Evolutionary conservation across 2,888 invertebrate species (phyloP), one percentile per base, ranked within the genome.

Genomic region (Cephus rjabovi): DNA sequence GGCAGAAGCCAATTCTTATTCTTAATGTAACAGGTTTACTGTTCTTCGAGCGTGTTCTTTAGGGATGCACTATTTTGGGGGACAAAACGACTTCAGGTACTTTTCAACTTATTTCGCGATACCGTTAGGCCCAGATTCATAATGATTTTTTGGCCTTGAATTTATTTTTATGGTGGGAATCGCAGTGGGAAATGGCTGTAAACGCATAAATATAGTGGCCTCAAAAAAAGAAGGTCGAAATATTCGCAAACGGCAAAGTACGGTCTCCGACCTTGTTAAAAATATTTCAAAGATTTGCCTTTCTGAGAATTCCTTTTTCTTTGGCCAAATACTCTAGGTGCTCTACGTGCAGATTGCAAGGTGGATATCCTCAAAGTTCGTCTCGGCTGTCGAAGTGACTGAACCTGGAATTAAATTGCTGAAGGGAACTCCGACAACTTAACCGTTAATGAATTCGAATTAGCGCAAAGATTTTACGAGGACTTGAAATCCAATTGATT

Each of bases 191-290:
- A 33, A 34, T 71, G 71, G 76, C 75, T 80, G 83, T 87, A 86
- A 88, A 87, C 76, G 78, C 85, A 86, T 86, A 88, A 88, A 88
- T 86, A 83, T 15, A 56, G n/a, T 40, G 35, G 34, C 23, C 15
- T 76, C 56, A n/a, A 73, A 70, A 69, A 73, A 79, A 80, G 80
- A 83, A 80, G 79, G 68, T 74, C 73, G 69, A 69, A 74, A 85
- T 82, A 85, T 85, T 86, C 80, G 85, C 83, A 79, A 82, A 82
- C 76, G 74, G 78, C 81, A 87, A 15, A 88, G 86, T 84, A 84
- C 82, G 85, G 86, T 86, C 74, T 77, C 69, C 78, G 84, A 79
- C 89, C 87, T 87, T 86, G 88, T 69, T 9, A 31, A 15, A 35
- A 74, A 75, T 79, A 75, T 78, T 82, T 80, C 56, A 15, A 23